These are phyloP conservation scores for Heliconius sara DNA, from an alignment of 2,888 invertebrate species.

Conservation along the genomic window DNA sequence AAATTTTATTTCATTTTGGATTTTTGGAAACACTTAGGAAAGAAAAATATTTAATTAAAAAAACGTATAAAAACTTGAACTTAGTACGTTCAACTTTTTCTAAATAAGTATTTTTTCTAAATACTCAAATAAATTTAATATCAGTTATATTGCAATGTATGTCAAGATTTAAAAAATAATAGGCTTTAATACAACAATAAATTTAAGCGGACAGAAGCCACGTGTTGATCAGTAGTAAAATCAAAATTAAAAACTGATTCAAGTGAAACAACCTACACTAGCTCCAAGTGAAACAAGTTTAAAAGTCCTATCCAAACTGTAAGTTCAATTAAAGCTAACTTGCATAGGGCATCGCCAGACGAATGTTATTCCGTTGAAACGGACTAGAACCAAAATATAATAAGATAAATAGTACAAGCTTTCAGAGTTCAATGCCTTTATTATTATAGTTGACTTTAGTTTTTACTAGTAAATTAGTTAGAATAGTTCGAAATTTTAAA, in stretches of 20 bases:
- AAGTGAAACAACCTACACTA: background rate
- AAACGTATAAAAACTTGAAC: too few species aligned
- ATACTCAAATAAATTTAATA: too few species aligned
- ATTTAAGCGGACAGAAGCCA: too few species aligned
- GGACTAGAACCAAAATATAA: background rate
- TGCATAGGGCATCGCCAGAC: slow-evolving; percentile 7
- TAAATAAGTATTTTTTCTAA: too few species aligned
- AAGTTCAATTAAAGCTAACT: slow-evolving; percentile 4
- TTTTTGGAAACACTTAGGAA: too few species aligned
- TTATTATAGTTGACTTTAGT: background rate
- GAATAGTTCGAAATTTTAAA: background rate
- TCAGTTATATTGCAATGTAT: too few species aligned
- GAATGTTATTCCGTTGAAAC: slow-evolving; percentile 15
- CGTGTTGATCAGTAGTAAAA: background rate
- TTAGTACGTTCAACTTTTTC: too few species aligned
- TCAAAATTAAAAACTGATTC: background rate
- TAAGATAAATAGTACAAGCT: background rate
- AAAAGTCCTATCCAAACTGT: background rate
- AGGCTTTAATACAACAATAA: too few species aligned
- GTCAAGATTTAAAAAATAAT: too few species aligned
- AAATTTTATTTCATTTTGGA: too few species aligned
- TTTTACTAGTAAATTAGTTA: background rate
- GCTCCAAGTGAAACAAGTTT: background rate
- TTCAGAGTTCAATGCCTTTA: slow-evolving; percentile 5
- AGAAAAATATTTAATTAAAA: too few species aligned